These are phyloP conservation scores for chimpanzee (Pan troglodytes) DNA, from an alignment of 2,113 vertebrate species.

Conservation along the genomic window DNA sequence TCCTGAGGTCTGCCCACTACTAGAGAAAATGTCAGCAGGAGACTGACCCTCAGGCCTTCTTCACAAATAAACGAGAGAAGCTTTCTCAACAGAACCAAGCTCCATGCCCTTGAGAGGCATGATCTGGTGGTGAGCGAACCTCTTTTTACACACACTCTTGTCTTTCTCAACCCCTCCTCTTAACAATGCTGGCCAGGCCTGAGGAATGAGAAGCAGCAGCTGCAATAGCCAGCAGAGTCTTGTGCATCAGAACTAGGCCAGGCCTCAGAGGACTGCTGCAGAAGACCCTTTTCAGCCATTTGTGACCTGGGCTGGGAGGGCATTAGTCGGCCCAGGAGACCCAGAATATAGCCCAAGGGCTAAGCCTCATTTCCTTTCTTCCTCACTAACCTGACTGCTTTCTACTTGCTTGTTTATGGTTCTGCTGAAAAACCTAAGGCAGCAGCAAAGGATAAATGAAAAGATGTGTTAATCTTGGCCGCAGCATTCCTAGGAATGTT, in stretches of 20 bases:
- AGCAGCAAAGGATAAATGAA: conserved; percentile 32
- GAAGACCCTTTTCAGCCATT: not conserved
- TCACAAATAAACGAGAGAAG: not conserved
- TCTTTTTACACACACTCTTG: not conserved
- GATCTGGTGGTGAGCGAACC: not conserved
- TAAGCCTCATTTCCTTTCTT: not conserved
- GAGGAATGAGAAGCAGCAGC: conserved; percentile 27
- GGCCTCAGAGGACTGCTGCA: not conserved
- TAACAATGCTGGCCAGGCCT: not conserved
- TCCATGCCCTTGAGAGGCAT: not conserved
- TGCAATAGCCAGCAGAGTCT: not conserved
- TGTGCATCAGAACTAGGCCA: conserved; percentile 36
- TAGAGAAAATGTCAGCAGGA: not conserved
- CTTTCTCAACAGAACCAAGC: not conserved
- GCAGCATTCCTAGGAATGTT: conserved; percentile 46
- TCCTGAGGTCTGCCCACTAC: not conserved
- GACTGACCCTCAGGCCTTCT: not conserved
- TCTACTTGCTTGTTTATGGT: not conserved
- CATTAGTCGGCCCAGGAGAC: not conserved
- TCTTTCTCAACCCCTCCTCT: conserved; percentile 8
- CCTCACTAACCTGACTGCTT: not conserved
- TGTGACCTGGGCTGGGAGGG: not conserved
- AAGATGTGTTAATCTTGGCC: conserved; percentile 17
- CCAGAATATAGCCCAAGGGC: not conserved
- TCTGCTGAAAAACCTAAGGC: not conserved